Conservation (phyloP, 2,113 vertebrate genomes). For the Psittacara wagleri region DNA sequence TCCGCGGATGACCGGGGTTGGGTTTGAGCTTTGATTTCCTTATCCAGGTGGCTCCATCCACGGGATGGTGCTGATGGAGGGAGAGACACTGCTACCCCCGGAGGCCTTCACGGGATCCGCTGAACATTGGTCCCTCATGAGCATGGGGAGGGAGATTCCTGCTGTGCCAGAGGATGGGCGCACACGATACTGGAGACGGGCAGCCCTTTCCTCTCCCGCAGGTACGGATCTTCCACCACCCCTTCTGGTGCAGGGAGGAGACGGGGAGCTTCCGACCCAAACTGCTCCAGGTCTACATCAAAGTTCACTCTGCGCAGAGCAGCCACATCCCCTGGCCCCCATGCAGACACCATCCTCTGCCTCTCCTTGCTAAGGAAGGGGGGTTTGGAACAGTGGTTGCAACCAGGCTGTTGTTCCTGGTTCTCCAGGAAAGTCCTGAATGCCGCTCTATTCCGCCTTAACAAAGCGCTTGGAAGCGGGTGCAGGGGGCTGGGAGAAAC, state of each 20-base stretch:
- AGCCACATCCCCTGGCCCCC: rapidly evolving
- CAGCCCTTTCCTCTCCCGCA: background rate
- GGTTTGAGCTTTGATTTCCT: background rate
- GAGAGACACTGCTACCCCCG: background rate
- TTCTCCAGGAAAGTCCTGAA: background rate
- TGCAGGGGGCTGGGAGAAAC: background rate
- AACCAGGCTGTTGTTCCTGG: background rate
- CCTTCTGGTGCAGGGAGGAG: background rate
- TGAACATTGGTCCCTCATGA: rapidly evolving
- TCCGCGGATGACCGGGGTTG: background rate
- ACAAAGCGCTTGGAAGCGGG: rapidly evolving
- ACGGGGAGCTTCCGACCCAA: background rate
- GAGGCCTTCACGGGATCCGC: rapidly evolving
- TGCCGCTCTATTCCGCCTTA: rapidly evolving
- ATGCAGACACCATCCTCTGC: background rate
- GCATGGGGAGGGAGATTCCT: background rate
- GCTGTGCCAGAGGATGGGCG: rapidly evolving
- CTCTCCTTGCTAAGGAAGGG: background rate
- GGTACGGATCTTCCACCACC: background rate
- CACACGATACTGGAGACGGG: background rate
- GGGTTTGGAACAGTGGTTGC: rapidly evolving
- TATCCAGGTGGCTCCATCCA: background rate
- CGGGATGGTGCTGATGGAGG: rapidly evolving
- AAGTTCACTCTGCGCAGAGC: background rate
- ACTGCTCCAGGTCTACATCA: background rate